Evolutionary conservation across 1,140 invertebrate genomes (phyloP).

Genomic region (Epicauta chinensis): DNA sequence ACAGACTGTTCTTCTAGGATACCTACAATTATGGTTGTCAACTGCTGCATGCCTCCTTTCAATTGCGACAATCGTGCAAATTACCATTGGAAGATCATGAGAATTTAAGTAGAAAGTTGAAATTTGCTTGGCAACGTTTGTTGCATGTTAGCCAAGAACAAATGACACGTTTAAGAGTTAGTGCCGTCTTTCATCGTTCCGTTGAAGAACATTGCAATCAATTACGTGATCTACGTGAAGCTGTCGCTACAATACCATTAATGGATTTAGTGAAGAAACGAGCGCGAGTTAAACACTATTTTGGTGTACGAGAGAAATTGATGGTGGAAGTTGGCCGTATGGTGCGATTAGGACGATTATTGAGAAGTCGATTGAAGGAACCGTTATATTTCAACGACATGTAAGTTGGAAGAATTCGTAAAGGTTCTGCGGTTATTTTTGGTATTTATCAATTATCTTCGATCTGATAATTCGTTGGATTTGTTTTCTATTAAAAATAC

Average conservation of each 20-base stretch:
- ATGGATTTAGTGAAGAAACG: constrained; percentile 36
- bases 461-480: too few species aligned
- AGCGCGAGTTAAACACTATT: constrained; percentile 44
- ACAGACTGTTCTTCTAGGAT: constrained; percentile 47
- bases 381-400: constrained; percentile 46
- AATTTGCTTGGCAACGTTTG: constrained; percentile 63
- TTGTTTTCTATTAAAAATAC: not conserved
- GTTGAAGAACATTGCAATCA: constrained; percentile 63
- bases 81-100: constrained; percentile 54
- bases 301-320: constrained; percentile 59
- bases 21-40: constrained; percentile 76
- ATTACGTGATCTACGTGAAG: constrained; percentile 50
- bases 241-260: constrained; percentile 43
- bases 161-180: constrained; percentile 67
- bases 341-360: constrained; percentile 60
- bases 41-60: constrained; percentile 64
- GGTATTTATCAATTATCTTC: too few species aligned
- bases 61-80: constrained; percentile 66
- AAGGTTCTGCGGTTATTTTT: too few species aligned
- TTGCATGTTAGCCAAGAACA: constrained; percentile 68
- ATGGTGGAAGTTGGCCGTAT: constrained; percentile 67
- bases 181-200: constrained; percentile 67
- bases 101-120: constrained; percentile 49
- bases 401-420: too few species aligned
- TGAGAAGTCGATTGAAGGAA: constrained; percentile 62